A percentile compares a stretch with the other conserved stretches of the same genome.
These are phyloP conservation scores for Abramis brama DNA, from an alignment of 2,113 vertebrate species.

Conservation along the genomic window DNA sequence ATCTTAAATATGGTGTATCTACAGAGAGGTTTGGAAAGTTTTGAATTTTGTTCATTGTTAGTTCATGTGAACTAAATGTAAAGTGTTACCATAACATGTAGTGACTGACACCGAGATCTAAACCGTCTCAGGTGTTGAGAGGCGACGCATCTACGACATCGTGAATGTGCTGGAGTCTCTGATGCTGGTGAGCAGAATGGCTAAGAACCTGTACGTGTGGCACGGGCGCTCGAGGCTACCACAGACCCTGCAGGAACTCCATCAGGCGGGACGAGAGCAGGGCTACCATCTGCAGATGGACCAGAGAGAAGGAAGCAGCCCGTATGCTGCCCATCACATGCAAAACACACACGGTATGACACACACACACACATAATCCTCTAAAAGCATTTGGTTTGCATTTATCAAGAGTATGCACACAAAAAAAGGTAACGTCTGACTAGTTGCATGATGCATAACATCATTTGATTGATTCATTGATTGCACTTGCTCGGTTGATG, in stretches of 20 bases:
- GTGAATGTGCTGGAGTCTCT: slow-evolving; percentile 98
- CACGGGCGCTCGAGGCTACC: slow-evolving; percentile 85
- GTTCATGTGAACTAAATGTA: too few species aligned
- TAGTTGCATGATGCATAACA: not conserved
- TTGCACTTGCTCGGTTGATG: not conserved
- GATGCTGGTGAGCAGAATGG: slow-evolving; percentile 94
- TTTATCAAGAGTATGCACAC: not conserved
- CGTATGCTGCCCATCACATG: not conserved
- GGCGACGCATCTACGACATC: slow-evolving; percentile 94
- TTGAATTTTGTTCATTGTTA: too few species aligned
- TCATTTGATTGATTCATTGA: not conserved
- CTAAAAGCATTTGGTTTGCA: not conserved
- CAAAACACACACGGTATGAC: slow-evolving; percentile 11
- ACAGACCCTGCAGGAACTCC: slow-evolving; percentile 85
- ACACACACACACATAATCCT: not conserved
- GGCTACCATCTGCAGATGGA: slow-evolving; percentile 87
- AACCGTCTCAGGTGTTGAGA: slow-evolving; percentile 83
- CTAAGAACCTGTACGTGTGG: slow-evolving; percentile 94
- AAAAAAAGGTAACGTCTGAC: not conserved
- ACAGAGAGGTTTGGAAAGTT: too few species aligned
- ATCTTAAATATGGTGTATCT: too few species aligned
- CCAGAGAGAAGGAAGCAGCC: slow-evolving; percentile 72
- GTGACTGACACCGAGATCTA: too few species aligned
- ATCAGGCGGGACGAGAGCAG: slow-evolving; percentile 84
- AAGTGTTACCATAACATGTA: too few species aligned